A percentile compares a stretch with the other conserved stretches of the same genome.
These are phyloP conservation scores for Eurytoma adleriae DNA, from an alignment of 2,888 invertebrate genomes.

Conservation along the genomic window DNA sequence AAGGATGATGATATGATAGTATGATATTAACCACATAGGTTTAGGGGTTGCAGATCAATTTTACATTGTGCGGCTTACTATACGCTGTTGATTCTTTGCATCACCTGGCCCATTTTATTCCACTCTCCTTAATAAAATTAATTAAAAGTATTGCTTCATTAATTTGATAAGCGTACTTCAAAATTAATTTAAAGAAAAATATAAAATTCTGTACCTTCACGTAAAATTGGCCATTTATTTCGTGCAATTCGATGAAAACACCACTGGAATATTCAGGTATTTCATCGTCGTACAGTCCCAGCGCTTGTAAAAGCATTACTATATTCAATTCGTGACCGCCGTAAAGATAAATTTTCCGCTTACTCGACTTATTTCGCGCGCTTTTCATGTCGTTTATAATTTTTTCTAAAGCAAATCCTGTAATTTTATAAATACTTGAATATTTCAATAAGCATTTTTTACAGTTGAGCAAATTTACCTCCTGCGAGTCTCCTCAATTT, in stretches of 20 bases:
- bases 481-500: slow-evolving; percentile 49
- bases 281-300: slow-evolving; percentile 78
- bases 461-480: slow-evolving; percentile 32
- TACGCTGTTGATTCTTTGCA: no score
- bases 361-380: neutral
- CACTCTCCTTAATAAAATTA: no score
- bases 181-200: no score
- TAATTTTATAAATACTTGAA: neutral
- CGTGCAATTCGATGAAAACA: slow-evolving; percentile 78
- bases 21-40: no score
- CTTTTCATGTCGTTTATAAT: slow-evolving; percentile 31
- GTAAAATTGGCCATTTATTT: slow-evolving; percentile 67
- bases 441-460: slow-evolving; percentile 68
- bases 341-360: slow-evolving; percentile 47
- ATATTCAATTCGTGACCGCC: slow-evolving; percentile 68
- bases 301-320: slow-evolving; percentile 78
- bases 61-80: no score
- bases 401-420: slow-evolving; percentile 34
- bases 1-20: no score
- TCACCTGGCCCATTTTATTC: no score
- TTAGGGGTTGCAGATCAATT: no score
- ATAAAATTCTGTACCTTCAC: slow-evolving; percentile 73
- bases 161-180: no score
- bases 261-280: slow-evolving; percentile 79
- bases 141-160: no score